phyloP scores from a whole-genome alignment of 2,113 vertebrate species.

The Myiopsitta monachus region DNA sequence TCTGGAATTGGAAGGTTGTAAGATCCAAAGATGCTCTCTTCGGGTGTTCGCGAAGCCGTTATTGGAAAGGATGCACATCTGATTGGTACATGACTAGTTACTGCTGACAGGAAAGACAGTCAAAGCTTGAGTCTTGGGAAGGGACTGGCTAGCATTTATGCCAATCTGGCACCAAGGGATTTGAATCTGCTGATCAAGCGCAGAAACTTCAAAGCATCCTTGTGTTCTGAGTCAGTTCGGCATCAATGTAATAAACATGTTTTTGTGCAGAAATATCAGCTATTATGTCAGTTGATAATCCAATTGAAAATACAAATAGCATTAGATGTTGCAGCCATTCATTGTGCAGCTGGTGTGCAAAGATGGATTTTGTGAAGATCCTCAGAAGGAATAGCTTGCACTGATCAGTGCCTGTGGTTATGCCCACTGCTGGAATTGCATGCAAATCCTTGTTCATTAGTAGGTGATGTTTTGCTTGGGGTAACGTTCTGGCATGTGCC shows the following conservation, averaged over 20 bases:
- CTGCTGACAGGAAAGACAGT: neutral
- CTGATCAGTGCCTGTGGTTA: neutral
- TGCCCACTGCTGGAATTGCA: slow-evolving; percentile 6
- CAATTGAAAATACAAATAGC: slow-evolving; percentile 2
- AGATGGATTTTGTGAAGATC: neutral
- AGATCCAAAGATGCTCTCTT: neutral
- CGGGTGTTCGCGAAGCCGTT: neutral
- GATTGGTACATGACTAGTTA: neutral
- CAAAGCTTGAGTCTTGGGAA: slow-evolving; percentile 23
- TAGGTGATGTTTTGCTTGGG: slow-evolving; percentile 6
- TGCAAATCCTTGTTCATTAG: slow-evolving; percentile 41
- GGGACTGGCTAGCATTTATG: slow-evolving; percentile 15
- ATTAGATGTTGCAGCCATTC: neutral
- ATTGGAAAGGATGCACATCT: slow-evolving; percentile 2
- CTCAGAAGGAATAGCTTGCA: neutral
- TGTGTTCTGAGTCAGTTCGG: slow-evolving; percentile 35
- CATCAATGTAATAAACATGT: neutral
- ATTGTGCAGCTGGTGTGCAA: neutral
- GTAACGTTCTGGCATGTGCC: slow-evolving; percentile 37
- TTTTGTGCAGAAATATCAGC: slow-evolving; percentile 14
- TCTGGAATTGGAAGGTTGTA: neutral
- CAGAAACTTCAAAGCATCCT: slow-evolving; percentile 34
- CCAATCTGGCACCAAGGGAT: slow-evolving; percentile 18
- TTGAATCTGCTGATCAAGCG: slow-evolving; percentile 57
- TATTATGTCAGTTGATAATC: neutral